Evolutionary conservation across 2,797 vertebrate genomes (phyloP).

Genomic region (Liparis tanakae): DNA sequence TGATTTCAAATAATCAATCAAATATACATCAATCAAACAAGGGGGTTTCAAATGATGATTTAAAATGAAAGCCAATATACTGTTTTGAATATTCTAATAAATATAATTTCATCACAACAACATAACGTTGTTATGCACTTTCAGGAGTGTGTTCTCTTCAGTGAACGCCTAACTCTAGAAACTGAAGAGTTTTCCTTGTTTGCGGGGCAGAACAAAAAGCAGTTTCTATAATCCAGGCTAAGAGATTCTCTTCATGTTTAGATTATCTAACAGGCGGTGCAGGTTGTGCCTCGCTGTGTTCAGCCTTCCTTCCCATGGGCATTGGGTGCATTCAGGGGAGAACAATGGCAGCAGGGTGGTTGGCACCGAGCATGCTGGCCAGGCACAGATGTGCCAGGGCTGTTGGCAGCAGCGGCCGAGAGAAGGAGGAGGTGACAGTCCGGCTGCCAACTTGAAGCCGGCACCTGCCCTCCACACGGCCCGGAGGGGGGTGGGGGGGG

Average conservation of each 20-base stretch:
- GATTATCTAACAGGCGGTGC: conserved; percentile 72
- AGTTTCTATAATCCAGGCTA: conserved; percentile 68
- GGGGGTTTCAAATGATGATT: background rate
- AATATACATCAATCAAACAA: background rate
- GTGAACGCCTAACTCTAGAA: conserved; percentile 12
- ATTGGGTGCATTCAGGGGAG: conserved; percentile 69
- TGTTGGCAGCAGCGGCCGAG: conserved; percentile 59
- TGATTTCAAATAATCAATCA: background rate
- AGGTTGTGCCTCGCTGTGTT: conserved; percentile 61
- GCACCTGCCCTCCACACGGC: conserved; percentile 64
- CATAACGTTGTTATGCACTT: conserved; percentile 4
- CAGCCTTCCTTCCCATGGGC: conserved; percentile 64
- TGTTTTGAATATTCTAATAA: background rate
- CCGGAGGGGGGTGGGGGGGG: conserved; percentile 21
- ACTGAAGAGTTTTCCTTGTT: conserved; percentile 49
- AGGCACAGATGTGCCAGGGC: conserved; percentile 73
- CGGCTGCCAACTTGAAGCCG: conserved; percentile 61
- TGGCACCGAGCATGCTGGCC: conserved; percentile 63
- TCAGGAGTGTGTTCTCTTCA: background rate
- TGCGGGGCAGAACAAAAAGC: conserved; percentile 47
- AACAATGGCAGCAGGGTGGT: conserved; percentile 65
- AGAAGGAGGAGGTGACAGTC: conserved; percentile 50
- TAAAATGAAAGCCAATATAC: background rate
- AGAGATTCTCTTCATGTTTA: conserved; percentile 66
- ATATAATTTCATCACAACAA: background rate